Evolutionary conservation across 2,888 invertebrate species (phyloP).

Genomic region (Pyrrhia umbra): DNA sequence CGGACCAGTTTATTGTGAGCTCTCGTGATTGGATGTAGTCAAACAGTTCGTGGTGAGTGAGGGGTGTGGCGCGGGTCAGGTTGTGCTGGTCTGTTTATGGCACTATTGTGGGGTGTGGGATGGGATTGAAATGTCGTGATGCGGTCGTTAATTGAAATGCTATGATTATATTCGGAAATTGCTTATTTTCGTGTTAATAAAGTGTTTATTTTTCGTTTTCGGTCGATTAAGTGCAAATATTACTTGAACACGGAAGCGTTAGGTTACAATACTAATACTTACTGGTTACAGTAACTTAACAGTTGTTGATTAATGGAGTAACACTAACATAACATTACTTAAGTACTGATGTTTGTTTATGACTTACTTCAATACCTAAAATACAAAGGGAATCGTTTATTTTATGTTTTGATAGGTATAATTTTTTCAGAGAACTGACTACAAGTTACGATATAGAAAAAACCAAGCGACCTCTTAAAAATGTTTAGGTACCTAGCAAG

Average conservation of each 20-base stretch:
- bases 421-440: too few species aligned
- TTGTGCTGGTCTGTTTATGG: slow-evolving; percentile 41
- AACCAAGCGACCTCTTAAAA: too few species aligned
- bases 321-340: too few species aligned
- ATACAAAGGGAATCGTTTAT: too few species aligned
- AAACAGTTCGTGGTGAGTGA: slow-evolving; percentile 31
- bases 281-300: too few species aligned
- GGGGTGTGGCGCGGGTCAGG: slow-evolving; percentile 48
- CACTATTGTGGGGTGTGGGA: slow-evolving; percentile 47
- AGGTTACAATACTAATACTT: too few species aligned
- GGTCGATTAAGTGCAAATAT: slow-evolving; percentile 37
- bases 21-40: slow-evolving; percentile 42
- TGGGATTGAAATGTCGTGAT: slow-evolving; percentile 42
- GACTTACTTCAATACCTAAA: too few species aligned
- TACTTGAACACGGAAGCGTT: slow-evolving; percentile 18
- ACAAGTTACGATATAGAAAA: too few species aligned
- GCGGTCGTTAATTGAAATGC: slow-evolving; percentile 62
- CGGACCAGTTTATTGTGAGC: slow-evolving; percentile 34
- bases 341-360: too few species aligned
- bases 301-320: too few species aligned
- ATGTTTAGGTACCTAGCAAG: too few species aligned
- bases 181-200: slow-evolving; percentile 61
- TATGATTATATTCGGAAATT: slow-evolving; percentile 59
- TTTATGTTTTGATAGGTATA: too few species aligned
- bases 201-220: slow-evolving; percentile 42